A percentile compares a stretch with the other conserved stretches of the same genome.
phyloP scores from a whole-genome alignment of 2,797 vertebrate genomes.

The Pantherophis alleghaniensis region DNA sequence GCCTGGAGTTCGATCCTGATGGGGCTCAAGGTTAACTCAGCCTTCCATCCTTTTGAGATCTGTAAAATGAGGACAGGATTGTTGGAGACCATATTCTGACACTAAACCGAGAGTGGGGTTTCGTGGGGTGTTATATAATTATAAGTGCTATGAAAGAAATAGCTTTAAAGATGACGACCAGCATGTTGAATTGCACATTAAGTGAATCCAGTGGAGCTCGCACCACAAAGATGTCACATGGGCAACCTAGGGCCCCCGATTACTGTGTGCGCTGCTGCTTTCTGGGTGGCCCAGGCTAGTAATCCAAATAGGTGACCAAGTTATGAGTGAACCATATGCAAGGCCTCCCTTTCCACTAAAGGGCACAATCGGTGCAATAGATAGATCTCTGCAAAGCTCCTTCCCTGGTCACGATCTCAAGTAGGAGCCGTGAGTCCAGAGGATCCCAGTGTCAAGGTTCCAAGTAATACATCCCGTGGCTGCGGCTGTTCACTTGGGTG shows the following conservation, averaged over 20 bases:
- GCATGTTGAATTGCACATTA: neutral
- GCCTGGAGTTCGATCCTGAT: neutral
- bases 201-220: neutral
- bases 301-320: neutral
- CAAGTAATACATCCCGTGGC: too few relatives aligned
- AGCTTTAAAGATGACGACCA: neutral
- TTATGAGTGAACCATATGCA: neutral
- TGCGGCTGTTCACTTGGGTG: too few relatives aligned
- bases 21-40: neutral
- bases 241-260: neutral
- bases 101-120: neutral
- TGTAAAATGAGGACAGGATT: neutral
- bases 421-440: neutral
- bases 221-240: neutral
- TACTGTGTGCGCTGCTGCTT: neutral
- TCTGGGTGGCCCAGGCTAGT: neutral
- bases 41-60: neutral
- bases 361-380: neutral
- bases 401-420: neutral
- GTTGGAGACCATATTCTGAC: neutral
- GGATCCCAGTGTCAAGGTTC: neutral
- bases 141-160: neutral
- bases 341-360: neutral
- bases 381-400: neutral
- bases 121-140: too few relatives aligned